A percentile compares a stretch with the other conserved stretches of the same genome.
phyloP scores from a whole-genome alignment of 2,797 vertebrate genomes.

The Cacajao melanocephalus region DNA sequence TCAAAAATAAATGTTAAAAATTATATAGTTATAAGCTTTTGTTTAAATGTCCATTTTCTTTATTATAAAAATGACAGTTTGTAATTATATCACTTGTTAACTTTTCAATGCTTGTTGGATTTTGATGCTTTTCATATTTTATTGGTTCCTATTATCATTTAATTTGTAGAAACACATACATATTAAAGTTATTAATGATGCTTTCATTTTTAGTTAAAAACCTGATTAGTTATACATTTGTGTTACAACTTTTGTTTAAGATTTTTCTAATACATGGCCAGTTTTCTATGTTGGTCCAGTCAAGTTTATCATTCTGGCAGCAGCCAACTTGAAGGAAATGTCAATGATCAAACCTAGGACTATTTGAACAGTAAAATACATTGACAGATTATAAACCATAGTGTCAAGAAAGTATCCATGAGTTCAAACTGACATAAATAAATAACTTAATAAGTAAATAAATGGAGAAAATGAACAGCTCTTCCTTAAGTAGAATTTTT shows the following conservation, averaged over 20 bases:
- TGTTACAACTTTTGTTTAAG: neutral
- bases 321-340: neutral
- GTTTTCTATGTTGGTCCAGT: neutral
- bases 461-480: neutral
- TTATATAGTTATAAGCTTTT: neutral
- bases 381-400: neutral
- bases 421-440: neutral
- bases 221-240: neutral
- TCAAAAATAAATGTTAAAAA: neutral
- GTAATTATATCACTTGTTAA: neutral
- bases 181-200: neutral
- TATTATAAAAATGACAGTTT: neutral
- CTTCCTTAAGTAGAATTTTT: neutral
- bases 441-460: neutral
- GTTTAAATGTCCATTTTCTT: neutral
- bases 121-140: neutral
- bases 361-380: neutral
- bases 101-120: neutral
- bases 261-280: neutral
- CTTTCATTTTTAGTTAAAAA: neutral
- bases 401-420: neutral
- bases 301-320: neutral
- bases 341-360: neutral
- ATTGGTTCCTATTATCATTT: neutral
- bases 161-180: neutral